These are phyloP conservation scores for Drosophila mimetica DNA, from an alignment of 2,888 invertebrate genomes.

Conservation along the genomic window DNA sequence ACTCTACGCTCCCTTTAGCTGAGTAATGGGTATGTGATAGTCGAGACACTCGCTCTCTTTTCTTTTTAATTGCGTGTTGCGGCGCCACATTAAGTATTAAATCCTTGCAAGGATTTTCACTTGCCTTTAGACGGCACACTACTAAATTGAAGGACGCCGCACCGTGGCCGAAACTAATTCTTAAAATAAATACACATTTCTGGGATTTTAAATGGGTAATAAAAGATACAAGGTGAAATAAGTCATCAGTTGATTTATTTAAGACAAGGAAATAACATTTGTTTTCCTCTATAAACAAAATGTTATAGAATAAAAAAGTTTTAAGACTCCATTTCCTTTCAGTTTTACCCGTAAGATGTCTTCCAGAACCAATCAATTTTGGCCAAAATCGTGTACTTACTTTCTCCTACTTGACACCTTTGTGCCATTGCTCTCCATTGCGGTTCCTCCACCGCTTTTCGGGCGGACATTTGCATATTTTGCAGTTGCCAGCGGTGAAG, in stretches of 20 bases:
- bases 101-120: conserved; percentile 1
- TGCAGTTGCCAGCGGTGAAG: conserved; percentile 22
- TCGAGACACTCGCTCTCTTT: too few species aligned
- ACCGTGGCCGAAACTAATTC: neutral
- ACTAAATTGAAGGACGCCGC: too few species aligned
- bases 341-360: neutral
- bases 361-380: neutral
- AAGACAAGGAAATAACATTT: neutral
- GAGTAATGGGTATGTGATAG: too few species aligned
- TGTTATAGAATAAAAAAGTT: too few species aligned
- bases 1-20: too few species aligned
- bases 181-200: neutral
- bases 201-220: too few species aligned
- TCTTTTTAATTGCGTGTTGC: conserved; percentile 52
- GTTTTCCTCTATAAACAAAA: too few species aligned
- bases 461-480: conserved; percentile 63
- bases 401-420: conserved; percentile 5
- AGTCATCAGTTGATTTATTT: too few species aligned
- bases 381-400: conserved; percentile 1
- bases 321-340: too few species aligned
- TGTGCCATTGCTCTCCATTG: neutral
- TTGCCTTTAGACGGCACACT: neutral
- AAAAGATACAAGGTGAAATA: too few species aligned
- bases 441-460: neutral
- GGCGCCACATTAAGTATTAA: conserved; percentile 50